Base-by-base conservation (phyloP, 2,797 vertebrate species). In the Ara ararauna region DNA sequence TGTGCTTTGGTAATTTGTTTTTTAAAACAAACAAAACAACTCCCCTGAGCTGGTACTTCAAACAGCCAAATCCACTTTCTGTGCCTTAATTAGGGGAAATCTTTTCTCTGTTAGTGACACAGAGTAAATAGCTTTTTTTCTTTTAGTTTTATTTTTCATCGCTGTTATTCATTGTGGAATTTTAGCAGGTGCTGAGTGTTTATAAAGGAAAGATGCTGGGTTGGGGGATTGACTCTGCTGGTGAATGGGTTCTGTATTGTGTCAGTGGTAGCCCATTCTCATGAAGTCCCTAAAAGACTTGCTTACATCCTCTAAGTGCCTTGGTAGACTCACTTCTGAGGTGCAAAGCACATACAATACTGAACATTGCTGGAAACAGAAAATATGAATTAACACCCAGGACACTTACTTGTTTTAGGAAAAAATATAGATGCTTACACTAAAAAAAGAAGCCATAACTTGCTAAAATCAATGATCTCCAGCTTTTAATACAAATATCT, bases 281-380 rank as follows among this genome's bases (percentile, higher is more conserved):
- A 91, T 94, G 34, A 97, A 97, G 96, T 97, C 94, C 95, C 97
- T 90, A 44, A 54, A 94, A 97, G 95, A 98, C 96, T 97, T 89
- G 93, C 90, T 81, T 96, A 96, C 15, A 18, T 98, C 97, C 96
- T 98, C 89, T 93, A 98, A 98, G 98, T 98, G 98, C 98, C 97
- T 98, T 98, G 97, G 97, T 94, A 97, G 93, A 96, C 96, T 98
- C 95, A 90, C 91, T 97, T 98, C 97, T 98, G 96, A 98, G 96
- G 95, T 98, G 97, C 97, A 97, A 96, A 98, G 97, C 97, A 98
- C 97, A 98, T 91, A 94, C 77, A 85, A 68, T 95, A 96, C 94
- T 96, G 94, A 98, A 95, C 92, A 91, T 97, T 97, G 97, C 97
- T 98, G 95, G 89, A 97, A 97, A 96, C 74, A 88, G 71, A 96